Evolutionary conservation across 2,888 invertebrate genomes (phyloP).

Genomic region (Brachyopa scutellaris): DNA sequence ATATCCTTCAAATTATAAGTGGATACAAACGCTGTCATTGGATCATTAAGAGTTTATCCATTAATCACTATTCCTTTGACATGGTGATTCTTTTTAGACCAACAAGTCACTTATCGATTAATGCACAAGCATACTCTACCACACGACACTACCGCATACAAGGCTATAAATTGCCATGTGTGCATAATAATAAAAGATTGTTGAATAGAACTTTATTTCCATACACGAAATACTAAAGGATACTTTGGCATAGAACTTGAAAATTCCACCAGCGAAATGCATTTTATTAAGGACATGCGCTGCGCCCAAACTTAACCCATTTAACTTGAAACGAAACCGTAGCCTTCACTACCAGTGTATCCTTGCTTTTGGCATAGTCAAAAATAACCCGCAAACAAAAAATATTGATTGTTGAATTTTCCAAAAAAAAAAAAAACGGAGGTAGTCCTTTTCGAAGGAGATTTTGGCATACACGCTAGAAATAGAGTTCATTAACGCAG

Average conservation of each 20-base stretch:
- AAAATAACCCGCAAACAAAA: not conserved
- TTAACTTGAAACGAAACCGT: slow-evolving; percentile 39
- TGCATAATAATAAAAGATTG: slow-evolving; percentile 2
- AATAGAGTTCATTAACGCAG: slow-evolving; percentile 47
- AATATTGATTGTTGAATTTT: slow-evolving; percentile 36
- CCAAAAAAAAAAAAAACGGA: not conserved
- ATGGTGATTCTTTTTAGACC: too few relatives aligned
- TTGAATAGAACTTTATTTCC: slow-evolving; percentile 17
- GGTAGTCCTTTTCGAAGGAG: not conserved
- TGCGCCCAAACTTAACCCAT: slow-evolving; percentile 51
- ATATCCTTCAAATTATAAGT: too few relatives aligned
- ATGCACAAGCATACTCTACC: slow-evolving; percentile 21
- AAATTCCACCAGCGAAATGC: slow-evolving; percentile 40
- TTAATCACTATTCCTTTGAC: too few relatives aligned
- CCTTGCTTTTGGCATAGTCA: slow-evolving; percentile 22
- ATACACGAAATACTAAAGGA: not conserved
- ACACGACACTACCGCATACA: too few relatives aligned
- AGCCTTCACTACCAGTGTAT: slow-evolving; percentile 44
- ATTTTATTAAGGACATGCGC: slow-evolving; percentile 48
- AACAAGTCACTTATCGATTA: slow-evolving; percentile 45
- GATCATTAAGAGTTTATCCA: too few relatives aligned
- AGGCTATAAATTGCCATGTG: not conserved
- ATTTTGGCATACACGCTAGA: slow-evolving; percentile 3
- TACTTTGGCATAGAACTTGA: slow-evolving; percentile 69
- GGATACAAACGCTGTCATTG: too few relatives aligned